These are phyloP conservation scores for Glossophaga mutica DNA, from an alignment of 2,797 vertebrate genomes.

Conservation along the genomic window DNA sequence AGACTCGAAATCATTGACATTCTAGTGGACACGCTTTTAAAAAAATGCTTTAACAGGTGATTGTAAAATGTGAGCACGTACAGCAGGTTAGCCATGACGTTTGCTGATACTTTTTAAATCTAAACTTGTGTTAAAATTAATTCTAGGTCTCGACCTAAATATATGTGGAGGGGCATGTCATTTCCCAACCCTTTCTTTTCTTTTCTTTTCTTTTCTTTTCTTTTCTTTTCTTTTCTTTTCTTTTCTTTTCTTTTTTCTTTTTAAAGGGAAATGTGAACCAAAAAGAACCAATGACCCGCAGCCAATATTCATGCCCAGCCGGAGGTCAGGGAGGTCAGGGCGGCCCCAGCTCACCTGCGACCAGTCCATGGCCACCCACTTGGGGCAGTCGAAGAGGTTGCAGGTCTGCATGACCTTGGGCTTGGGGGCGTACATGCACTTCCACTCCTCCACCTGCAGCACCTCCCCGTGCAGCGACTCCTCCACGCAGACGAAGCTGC, in stretches of 20 bases:
- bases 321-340: too few relatives aligned
- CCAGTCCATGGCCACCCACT: constrained; percentile 96
- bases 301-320: neutral
- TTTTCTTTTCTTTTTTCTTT: too few relatives aligned
- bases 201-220: too few relatives aligned
- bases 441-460: constrained; percentile 93
- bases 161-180: neutral
- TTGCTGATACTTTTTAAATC: neutral
- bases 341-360: constrained; percentile 89
- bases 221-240: too few relatives aligned
- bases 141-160: neutral
- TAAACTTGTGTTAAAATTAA: neutral
- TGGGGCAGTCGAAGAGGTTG: constrained; percentile 91
- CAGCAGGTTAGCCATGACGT: neutral
- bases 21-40: neutral
- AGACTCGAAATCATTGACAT: neutral
- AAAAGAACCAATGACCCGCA: neutral
- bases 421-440: constrained; percentile 91
- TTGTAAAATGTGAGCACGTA: constrained; percentile 6
- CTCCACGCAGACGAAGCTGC: constrained; percentile 92
- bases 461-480: constrained; percentile 91
- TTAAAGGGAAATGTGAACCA: neutral
- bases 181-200: neutral
- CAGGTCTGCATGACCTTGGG: constrained; percentile 89
- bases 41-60: neutral